Evolutionary conservation across 1,140 invertebrate species (phyloP).

Genomic region (Sitobion miscanthi): DNA sequence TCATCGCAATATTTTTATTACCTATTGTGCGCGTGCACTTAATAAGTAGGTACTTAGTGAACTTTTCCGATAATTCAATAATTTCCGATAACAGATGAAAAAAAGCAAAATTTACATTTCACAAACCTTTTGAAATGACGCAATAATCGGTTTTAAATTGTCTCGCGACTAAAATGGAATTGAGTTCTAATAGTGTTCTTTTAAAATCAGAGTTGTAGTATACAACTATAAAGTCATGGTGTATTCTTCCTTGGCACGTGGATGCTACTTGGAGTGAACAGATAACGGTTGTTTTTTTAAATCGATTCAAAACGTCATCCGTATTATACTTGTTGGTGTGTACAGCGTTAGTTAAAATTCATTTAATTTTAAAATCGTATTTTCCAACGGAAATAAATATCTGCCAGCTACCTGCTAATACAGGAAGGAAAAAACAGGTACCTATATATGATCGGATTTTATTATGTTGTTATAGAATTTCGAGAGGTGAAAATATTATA

Average conservation of each 20-base stretch:
- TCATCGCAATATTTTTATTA: neutral
- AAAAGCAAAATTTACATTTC: neutral
- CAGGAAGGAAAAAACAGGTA: neutral
- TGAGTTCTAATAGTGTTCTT: neutral
- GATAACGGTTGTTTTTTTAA: neutral
- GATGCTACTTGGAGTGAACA: neutral
- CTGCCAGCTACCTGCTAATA: neutral
- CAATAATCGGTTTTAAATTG: neutral
- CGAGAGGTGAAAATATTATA: neutral
- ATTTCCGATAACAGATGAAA: neutral
- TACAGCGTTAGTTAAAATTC: neutral
- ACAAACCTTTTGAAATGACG: no score
- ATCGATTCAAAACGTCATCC: neutral
- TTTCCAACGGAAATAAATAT: neutral
- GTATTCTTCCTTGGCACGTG: neutral
- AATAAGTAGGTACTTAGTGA: neutral
- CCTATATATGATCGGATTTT: neutral
- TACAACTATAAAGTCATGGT: neutral
- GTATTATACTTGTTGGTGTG: neutral
- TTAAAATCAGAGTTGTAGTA: neutral
- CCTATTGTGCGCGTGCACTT: neutral
- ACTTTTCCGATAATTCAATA: neutral
- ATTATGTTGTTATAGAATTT: neutral
- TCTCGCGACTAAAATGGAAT: neutral
- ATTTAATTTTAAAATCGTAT: neutral